Percentiles rank a stretch among this genome's conserved stretches.
phyloP scores from a whole-genome alignment of 2,113 vertebrate species.

The Dicaeum eximium region DNA sequence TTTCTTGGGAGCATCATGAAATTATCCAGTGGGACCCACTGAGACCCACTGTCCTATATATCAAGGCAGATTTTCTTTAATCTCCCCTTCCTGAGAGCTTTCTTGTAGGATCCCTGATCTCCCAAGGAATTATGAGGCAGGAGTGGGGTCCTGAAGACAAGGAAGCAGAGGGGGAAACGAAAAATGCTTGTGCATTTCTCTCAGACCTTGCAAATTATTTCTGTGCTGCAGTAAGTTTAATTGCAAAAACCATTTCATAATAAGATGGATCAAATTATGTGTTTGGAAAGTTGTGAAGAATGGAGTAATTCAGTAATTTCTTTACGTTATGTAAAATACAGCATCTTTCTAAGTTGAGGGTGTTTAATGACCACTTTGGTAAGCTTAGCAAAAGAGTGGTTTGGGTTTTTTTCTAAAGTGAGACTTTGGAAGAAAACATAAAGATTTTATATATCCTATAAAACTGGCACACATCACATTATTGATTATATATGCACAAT shows the following conservation, averaged over 20 bases:
- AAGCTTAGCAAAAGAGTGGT: background rate
- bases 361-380: background rate
- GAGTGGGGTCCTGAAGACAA: background rate
- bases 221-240: background rate
- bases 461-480: conserved; percentile 11
- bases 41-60: background rate
- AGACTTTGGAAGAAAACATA: conserved; percentile 9
- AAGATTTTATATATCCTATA: conserved; percentile 40
- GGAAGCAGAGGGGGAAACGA: background rate
- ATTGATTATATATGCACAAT: conserved; percentile 41
- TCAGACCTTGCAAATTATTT: background rate
- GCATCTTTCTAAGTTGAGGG: background rate
- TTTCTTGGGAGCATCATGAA: background rate
- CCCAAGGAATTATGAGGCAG: background rate
- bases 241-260: background rate
- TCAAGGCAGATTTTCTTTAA: background rate
- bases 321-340: background rate
- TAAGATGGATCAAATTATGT: background rate
- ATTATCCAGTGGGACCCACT: background rate
- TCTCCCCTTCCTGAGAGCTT: background rate
- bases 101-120: background rate
- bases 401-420: background rate
- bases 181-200: background rate
- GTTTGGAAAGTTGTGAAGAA: background rate
- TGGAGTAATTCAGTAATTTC: background rate